Evolutionary conservation across 2,888 invertebrate species (phyloP).

Genomic region (Congeria kusceri): DNA sequence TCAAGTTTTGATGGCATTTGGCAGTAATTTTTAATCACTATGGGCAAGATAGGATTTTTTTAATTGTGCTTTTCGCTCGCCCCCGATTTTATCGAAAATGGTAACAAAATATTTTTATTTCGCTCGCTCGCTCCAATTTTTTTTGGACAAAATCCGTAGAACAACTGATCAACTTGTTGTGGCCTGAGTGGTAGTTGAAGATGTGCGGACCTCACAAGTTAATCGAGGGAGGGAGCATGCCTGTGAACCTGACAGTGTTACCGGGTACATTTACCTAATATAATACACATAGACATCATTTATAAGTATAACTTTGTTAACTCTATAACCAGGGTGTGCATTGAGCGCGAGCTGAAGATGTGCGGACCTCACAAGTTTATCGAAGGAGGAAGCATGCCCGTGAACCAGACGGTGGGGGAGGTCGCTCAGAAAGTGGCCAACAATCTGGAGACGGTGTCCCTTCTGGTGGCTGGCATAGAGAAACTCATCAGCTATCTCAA

Average conservation of each 20-base stretch:
- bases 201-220: slow-evolving; percentile 10
- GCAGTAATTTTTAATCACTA: too few species aligned
- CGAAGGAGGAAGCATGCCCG: slow-evolving; percentile 39
- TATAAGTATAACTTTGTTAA: too few species aligned
- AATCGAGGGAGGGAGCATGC: slow-evolving; percentile 39
- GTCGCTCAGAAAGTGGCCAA: slow-evolving; percentile 27
- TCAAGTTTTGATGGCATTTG: too few species aligned
- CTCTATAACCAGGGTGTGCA: slow-evolving; percentile 38
- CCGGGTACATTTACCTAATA: too few species aligned
- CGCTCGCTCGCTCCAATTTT: too few species aligned
- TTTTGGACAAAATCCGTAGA: too few species aligned
- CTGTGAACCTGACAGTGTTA: slow-evolving; percentile 29
- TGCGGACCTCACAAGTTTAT: slow-evolving; percentile 11
- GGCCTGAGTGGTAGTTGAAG: slow-evolving; percentile 48
- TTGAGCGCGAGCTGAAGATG: slow-evolving; percentile 46
- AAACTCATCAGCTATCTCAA: slow-evolving; percentile 49
- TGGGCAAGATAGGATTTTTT: too few species aligned
- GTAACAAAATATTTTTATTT: too few species aligned
- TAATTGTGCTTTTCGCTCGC: too few species aligned
- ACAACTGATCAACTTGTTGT: too few species aligned
- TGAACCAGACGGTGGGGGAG: slow-evolving; percentile 36
- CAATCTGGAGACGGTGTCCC: slow-evolving; percentile 25
- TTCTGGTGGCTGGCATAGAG: slow-evolving; percentile 35
- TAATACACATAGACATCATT: too few species aligned
- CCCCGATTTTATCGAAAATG: too few species aligned